Base-by-base conservation (phyloP, 2,797 vertebrate genomes). In the Megalops cyprinoides region DNA sequence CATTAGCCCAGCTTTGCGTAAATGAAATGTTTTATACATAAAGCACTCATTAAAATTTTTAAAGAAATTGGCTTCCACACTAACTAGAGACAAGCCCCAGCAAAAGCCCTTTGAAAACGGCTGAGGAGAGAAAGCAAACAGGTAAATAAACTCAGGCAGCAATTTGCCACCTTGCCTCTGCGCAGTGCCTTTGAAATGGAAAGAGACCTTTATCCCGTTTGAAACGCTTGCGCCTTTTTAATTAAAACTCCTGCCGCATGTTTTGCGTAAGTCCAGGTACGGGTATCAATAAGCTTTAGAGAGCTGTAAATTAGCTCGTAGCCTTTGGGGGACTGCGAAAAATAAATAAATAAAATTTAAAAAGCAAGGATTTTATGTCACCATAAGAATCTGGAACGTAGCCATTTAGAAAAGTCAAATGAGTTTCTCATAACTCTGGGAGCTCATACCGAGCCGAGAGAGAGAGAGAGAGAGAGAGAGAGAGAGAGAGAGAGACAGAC, bases 191-290 rank as follows among this genome's bases (percentile, higher is more conserved):
- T 58, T 39, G 53, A 76, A 53, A 60, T 3, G 20, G 20, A 25
- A 62, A 78, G 23, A 67, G 39, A 2, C 69, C 18, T 67, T 73
- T 34, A 46, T 71, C 46, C 18, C 10, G 20, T 53, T 37, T 25
- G 48, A 71, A 79, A 25, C 9, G 18, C 44, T 46, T 1, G 46
- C 7, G 23, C 49, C 34, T 69, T 28, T 42, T 71, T 18, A 39
- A 69, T 79, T 12, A 69, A 69, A 79, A 73, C 28, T 44, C 77
- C 28, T 5, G 62, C 31, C 51, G 9, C 58, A 31, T n/a, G 44
- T 79, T 75, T 25, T 23, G 20, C 10, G 71, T 25, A n/a, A n/a
- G 42, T 49, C 44, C 42, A 28, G n/a, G 12, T 18, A 25, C 34
- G 28, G 10, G 60, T 79, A 37, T 28, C 23, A 23, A 15, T 48